A percentile compares a stretch with the other conserved stretches of the same genome.
Conservation (phyloP, 2,888 invertebrate species). For the Sceliomorpha sp. region DNA sequence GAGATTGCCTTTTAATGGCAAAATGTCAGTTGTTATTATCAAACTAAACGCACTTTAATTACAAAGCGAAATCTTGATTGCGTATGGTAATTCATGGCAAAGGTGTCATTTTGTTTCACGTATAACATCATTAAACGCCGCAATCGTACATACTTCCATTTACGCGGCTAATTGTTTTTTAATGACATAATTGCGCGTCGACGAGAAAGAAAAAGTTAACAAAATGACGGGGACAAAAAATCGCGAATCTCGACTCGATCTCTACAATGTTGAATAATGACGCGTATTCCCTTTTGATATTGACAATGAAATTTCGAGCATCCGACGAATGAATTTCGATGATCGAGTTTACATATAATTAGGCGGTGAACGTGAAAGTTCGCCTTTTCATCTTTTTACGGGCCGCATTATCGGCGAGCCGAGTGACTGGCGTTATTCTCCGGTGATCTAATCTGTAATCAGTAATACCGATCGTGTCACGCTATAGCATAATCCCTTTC, state of each 20-base stretch:
- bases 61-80: no score
- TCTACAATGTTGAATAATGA: constrained; percentile 3
- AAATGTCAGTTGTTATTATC: no score
- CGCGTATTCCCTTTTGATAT: not conserved
- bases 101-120: not conserved
- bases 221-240: no score
- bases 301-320: constrained; percentile 4
- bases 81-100: not conserved
- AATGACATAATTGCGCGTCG: constrained; percentile 53
- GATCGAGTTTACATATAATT: not conserved
- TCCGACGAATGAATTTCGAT: constrained; percentile 2
- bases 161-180: constrained; percentile 56
- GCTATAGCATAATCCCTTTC: constrained; percentile 60
- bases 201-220: no score
- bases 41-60: no score
- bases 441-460: constrained; percentile 66
- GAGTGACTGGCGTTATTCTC: constrained; percentile 68
- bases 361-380: constrained; percentile 27
- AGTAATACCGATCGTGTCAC: constrained; percentile 65
- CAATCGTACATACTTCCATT: not conserved
- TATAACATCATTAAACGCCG: constrained; percentile 3
- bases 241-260: no score
- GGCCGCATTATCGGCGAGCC: constrained; percentile 56
- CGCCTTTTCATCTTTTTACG: constrained; percentile 53
- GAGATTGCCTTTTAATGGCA: no score